These are phyloP conservation scores for Whitmania pigra DNA, from an alignment of 1,140 invertebrate species.

Conservation along the genomic window DNA sequence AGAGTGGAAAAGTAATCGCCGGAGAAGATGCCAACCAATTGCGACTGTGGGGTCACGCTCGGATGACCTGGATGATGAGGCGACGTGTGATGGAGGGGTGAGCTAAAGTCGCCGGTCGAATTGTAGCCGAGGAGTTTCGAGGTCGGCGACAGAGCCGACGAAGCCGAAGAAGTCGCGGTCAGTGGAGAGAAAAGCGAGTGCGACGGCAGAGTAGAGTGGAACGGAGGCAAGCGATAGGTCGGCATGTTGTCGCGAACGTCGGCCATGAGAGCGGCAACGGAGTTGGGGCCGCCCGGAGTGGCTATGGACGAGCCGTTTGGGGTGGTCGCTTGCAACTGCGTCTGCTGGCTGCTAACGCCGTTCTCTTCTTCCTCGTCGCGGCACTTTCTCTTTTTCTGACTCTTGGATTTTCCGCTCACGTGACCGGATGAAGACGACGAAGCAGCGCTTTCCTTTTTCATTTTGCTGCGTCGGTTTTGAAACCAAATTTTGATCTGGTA, in stretches of 20 bases:
- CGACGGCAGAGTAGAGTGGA: neutral
- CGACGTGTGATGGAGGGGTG: neutral
- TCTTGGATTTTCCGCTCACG: neutral
- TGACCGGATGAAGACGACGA: constrained; percentile 7
- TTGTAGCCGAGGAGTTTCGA: neutral
- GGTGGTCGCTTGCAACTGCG: neutral
- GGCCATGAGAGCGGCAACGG: neutral
- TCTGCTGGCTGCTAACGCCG: neutral
- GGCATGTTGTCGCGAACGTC: constrained; percentile 1
- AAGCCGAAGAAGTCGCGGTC: neutral
- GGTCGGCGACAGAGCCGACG: neutral
- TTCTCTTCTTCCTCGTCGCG: constrained; percentile 1
- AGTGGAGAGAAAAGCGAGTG: constrained; percentile 2
- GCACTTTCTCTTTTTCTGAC: neutral
- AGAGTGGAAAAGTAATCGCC: constrained; percentile 2
- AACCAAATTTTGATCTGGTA: constrained; percentile 91
- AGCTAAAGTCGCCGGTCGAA: neutral
- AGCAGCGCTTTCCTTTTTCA: constrained; percentile 55
- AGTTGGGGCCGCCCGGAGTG: too few relatives aligned
- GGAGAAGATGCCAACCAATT: neutral
- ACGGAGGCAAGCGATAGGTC: neutral
- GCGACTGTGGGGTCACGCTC: neutral
- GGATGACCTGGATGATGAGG: too few relatives aligned
- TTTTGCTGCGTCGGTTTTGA: constrained; percentile 79
- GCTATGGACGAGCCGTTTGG: neutral